phyloP scores from a whole-genome alignment of 2,797 vertebrate species.

The Microhierax caerulescens region DNA sequence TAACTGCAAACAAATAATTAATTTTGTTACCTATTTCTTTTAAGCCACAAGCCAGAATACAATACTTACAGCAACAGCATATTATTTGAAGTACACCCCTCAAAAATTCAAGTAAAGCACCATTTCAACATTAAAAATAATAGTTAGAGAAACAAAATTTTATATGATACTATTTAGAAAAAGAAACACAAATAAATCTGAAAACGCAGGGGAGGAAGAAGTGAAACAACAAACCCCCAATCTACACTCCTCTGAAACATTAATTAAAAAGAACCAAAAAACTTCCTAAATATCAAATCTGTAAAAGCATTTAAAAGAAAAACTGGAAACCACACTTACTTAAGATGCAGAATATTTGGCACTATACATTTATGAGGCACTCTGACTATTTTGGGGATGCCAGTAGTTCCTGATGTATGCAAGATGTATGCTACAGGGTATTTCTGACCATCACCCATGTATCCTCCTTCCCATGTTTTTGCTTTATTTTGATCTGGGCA shows the following conservation, averaged over 20 bases:
- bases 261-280: not conserved
- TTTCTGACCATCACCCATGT: not conserved
- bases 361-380: slow-evolving; percentile 92
- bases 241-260: not conserved
- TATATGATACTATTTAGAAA: not conserved
- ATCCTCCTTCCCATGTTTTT: not conserved
- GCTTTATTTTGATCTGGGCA: not conserved
- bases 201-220: not conserved
- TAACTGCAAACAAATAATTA: not conserved
- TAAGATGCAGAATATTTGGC: slow-evolving; percentile 90
- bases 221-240: not conserved
- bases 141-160: not conserved
- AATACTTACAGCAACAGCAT: not conserved
- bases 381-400: slow-evolving; percentile 88
- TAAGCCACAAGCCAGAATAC: not conserved
- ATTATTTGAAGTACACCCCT: not conserved
- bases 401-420: slow-evolving; percentile 95
- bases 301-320: not conserved
- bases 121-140: not conserved
- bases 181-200: not conserved
- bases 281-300: not conserved
- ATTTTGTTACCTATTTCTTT: not conserved
- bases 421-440: slow-evolving; percentile 86
- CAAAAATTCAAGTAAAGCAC: not conserved
- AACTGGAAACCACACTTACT: slow-evolving; percentile 72